phyloP scores from a whole-genome alignment of 1,140 invertebrate species.

The Caenorhabditis latens region DNA sequence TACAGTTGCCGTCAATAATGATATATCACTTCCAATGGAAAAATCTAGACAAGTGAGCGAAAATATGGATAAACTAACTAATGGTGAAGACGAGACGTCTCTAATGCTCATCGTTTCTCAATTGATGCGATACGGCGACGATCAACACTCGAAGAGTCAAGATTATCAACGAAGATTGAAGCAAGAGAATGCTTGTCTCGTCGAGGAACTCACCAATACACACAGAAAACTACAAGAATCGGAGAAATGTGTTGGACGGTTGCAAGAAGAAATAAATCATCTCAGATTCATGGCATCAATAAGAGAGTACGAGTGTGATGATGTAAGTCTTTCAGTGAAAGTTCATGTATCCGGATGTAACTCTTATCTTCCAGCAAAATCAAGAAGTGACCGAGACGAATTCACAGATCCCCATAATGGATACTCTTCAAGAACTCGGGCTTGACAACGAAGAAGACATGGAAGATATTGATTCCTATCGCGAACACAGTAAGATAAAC shows the following conservation, averaged over 20 bases:
- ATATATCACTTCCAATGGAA: conserved; percentile 78
- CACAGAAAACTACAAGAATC: conserved; percentile 64
- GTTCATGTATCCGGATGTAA: not conserved
- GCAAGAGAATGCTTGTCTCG: conserved; percentile 96
- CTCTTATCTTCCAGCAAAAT: conserved; percentile 4
- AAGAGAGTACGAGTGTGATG: conserved; percentile 90
- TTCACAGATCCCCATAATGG: conserved; percentile 31
- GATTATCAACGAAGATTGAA: conserved; percentile 90
- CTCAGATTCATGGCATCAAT: conserved; percentile 96
- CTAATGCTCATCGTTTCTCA: conserved; percentile 96
- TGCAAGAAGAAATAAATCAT: conserved; percentile 98
- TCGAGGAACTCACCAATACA: conserved; percentile 89
- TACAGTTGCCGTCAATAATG: conserved; percentile 80
- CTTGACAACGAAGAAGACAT: conserved; percentile 77
- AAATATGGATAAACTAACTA: conserved; percentile 6
- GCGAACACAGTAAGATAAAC: conserved; percentile 76
- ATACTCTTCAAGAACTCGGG: conserved; percentile 76
- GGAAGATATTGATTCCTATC: conserved; percentile 69
- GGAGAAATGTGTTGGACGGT: conserved; percentile 82
- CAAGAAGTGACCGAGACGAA: not conserved
- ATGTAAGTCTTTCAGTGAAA: not conserved
- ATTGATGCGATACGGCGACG: conserved; percentile 93
- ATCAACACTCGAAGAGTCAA: conserved; percentile 98
- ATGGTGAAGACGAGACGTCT: conserved; percentile 68
- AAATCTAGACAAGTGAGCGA: conserved; percentile 58